Evolutionary conservation across 2,797 vertebrate genomes (phyloP).

Genomic region (Sitta carolinensis): DNA sequence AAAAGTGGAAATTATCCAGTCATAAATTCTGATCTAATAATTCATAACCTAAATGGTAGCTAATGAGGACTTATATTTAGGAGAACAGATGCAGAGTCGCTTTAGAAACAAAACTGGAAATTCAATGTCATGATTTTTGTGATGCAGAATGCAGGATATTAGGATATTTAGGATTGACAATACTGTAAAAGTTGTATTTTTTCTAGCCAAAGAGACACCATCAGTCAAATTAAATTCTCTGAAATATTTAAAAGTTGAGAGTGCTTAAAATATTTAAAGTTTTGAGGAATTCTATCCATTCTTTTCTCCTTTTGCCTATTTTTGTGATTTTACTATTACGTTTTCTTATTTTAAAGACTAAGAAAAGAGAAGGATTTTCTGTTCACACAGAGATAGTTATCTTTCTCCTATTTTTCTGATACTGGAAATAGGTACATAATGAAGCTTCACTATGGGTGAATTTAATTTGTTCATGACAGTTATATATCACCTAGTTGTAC

Average conservation of each 20-base stretch:
- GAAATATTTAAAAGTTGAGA: not conserved
- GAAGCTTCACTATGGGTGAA: not conserved
- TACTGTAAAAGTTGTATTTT: not conserved
- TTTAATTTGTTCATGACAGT: not conserved
- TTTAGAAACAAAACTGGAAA: slow-evolving; percentile 35
- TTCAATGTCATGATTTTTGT: slow-evolving; percentile 27
- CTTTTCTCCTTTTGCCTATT: not conserved
- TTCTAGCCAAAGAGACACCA: not conserved
- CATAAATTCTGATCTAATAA: slow-evolving; percentile 40
- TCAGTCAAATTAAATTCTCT: not conserved
- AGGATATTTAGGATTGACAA: not conserved
- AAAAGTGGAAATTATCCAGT: slow-evolving; percentile 1
- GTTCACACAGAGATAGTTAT: not conserved
- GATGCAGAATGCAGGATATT: not conserved
- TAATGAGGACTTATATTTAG: slow-evolving; percentile 60
- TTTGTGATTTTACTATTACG: not conserved
- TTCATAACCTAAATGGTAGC: slow-evolving; percentile 48
- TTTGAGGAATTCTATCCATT: not conserved
- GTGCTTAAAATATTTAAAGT: not conserved
- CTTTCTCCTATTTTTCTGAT: not conserved
- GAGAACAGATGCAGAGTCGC: slow-evolving; percentile 26
- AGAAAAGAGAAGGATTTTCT: not conserved
- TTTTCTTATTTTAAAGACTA: not conserved
- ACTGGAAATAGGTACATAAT: not conserved
- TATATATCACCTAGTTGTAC: not conserved